Conservation (phyloP, 2,797 vertebrate species). For the Notamacropus eugenii region DNA sequence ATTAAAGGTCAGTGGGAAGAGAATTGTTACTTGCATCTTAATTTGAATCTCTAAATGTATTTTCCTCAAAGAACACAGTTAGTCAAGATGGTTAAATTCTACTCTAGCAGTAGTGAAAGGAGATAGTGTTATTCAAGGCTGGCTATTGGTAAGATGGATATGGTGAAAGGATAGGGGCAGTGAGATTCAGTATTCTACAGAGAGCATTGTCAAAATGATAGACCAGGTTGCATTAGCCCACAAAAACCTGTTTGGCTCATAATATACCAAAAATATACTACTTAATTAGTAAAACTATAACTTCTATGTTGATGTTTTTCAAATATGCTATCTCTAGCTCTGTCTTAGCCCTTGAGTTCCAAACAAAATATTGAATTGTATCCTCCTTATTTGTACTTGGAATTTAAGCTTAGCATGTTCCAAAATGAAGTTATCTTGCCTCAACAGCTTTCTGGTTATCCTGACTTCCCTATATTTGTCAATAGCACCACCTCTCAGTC, state of each 20-base stretch:
- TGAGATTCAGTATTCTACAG: not conserved
- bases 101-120: not conserved
- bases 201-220: not conserved
- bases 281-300: not conserved
- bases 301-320: not conserved
- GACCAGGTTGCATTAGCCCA: not conserved
- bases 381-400: not conserved
- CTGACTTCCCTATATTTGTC: not conserved
- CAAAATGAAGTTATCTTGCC: not conserved
- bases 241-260: not conserved
- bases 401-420: not conserved
- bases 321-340: not conserved
- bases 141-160: not conserved
- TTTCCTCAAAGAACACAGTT: not conserved
- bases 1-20: not conserved
- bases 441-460: not conserved
- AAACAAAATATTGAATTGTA: not conserved
- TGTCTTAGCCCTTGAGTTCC: not conserved
- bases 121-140: not conserved
- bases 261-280: not conserved
- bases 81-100: not conserved
- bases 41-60: not conserved
- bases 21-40: not conserved
- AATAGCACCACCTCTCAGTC: not conserved
- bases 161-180: not conserved